Evolutionary conservation across 2,113 vertebrate species (phyloP).

Genomic region (Lepus europaeus): DNA sequence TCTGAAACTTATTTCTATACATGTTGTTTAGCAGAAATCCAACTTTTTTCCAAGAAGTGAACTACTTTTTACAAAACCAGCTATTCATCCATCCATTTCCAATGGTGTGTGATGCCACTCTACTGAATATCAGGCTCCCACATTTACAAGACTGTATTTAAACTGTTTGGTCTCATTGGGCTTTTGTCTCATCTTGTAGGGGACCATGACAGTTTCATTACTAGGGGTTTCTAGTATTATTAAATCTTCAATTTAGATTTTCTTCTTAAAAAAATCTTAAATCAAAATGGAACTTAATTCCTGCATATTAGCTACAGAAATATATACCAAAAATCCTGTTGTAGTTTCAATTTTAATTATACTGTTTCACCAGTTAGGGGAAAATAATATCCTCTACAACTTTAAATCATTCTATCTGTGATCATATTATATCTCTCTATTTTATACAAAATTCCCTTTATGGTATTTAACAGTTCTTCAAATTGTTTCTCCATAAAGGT

Average conservation of each 20-base stretch:
- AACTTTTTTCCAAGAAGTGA: not conserved
- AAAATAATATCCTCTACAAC: not conserved
- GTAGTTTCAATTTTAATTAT: not conserved
- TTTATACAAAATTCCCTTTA: not conserved
- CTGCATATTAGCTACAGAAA: not conserved
- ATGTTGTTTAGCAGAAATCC: not conserved
- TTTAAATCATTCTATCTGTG: not conserved
- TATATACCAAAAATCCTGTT: not conserved
- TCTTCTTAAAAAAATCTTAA: slow-evolving; percentile 12
- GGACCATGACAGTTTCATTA: not conserved
- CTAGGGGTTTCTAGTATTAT: not conserved
- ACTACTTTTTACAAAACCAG: not conserved
- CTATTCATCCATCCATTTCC: slow-evolving; percentile 7
- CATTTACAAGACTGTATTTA: not conserved
- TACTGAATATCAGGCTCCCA: not conserved
- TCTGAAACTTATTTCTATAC: not conserved
- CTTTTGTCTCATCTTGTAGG: not conserved
- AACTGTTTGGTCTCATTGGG: not conserved
- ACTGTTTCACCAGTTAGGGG: slow-evolving; percentile 1
- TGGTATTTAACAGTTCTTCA: not conserved
- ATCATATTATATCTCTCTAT: not conserved
- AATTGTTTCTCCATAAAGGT: not conserved
- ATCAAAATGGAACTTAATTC: slow-evolving; percentile 19
- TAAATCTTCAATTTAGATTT: not conserved
- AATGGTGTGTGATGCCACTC: not conserved